Evolutionary conservation across 2,113 vertebrate genomes (phyloP).

Genomic region (Mastomys natalensis): DNA sequence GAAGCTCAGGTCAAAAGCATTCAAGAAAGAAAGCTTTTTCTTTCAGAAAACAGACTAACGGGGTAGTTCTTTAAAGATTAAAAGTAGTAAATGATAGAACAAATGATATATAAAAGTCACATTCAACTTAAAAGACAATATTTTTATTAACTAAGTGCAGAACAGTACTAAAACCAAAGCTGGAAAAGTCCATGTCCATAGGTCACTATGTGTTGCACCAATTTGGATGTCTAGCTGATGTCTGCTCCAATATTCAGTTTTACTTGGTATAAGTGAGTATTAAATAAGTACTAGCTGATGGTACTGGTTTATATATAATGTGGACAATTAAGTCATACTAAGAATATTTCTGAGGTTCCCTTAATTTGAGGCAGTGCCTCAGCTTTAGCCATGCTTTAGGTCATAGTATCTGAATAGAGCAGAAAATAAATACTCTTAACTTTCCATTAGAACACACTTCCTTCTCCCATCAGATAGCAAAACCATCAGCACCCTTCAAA

Average conservation of each 20-base stretch:
- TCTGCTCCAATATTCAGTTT: not conserved
- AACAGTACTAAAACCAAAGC: not conserved
- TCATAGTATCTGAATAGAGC: not conserved
- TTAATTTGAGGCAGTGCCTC: not conserved
- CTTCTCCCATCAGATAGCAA: not conserved
- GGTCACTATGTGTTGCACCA: not conserved
- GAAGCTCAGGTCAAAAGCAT: not conserved
- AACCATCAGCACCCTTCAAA: not conserved
- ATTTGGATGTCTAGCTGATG: not conserved
- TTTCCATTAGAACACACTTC: not conserved
- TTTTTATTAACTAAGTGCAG: slow-evolving; percentile 36
- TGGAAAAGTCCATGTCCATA: not conserved
- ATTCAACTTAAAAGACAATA: slow-evolving; percentile 37
- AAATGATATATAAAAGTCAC: not conserved
- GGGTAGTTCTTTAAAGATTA: slow-evolving; percentile 16
- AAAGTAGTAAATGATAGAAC: slow-evolving; percentile 20
- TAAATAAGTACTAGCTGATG: not conserved
- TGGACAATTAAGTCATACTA: not conserved
- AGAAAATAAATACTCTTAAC: not conserved
- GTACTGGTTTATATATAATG: not conserved
- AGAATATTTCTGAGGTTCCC: slow-evolving; percentile 6
- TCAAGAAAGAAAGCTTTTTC: not conserved
- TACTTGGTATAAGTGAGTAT: not conserved
- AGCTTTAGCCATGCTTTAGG: not conserved
- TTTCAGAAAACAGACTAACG: not conserved